Base-by-base conservation (phyloP, 2,113 vertebrate species). In the Myrmophylax atrothorax region DNA sequence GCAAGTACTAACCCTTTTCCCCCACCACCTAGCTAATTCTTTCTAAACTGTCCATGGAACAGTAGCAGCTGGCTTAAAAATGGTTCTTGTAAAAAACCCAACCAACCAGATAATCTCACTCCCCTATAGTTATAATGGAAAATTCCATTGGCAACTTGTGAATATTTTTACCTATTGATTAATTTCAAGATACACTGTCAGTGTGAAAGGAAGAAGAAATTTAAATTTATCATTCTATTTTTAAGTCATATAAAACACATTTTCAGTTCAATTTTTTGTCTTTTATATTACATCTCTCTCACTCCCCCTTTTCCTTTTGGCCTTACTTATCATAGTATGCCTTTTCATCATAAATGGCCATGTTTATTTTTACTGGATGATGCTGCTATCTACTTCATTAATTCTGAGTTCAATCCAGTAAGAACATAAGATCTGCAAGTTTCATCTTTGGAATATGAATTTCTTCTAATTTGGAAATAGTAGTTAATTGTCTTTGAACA, bases 51-150 rank as follows among this genome's bases (percentile, higher is more conserved):
- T 8, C 29, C 33, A 14, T 1, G 10, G 19, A 93, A 46, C 0
- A 26, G 7, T 8, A 67, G 18, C 12, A 9, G 4, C 9, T 78
- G 44, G 37, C 8, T 78, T 52, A 40, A 68, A 91, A 91, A 63
- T 4, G 14, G 2, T 49, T 78, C 9, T 64, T 72, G 31, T 37
- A 28, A 42, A 68, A 70, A 18, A 1, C 0, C 0, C 18, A 53
- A 29, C 1, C 6, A 83, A 52, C 3, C 14, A 62, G 62, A 58
- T 8, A 47, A 23, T 1, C 0, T 9, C 4, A 6, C 3, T 3
- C 1, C 3, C 4, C 5, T 2, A 7, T 18, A 1, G 37, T 81
- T 62, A 72, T 79, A 79, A 66, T 25, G 2, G 18, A 76, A 68
- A 83, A 77, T 49, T 42, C 7, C 6, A 17, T 10, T 68, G 3